Evolutionary conservation across 2,888 invertebrate genomes (phyloP), one percentile per base, ranked within the genome.

Genomic region (Chalcis sispes): DNA sequence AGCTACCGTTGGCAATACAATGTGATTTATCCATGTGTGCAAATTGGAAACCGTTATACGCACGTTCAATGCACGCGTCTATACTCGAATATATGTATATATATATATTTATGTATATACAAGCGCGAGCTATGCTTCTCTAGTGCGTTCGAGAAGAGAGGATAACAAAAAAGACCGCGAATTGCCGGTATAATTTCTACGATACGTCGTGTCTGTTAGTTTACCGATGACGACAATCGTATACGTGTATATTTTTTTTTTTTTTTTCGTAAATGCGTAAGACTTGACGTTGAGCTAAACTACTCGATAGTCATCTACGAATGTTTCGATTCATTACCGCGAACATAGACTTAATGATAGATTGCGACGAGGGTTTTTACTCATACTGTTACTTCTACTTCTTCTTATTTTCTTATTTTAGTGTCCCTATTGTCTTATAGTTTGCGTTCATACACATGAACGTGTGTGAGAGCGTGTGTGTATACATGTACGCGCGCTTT

Each of bases 341-440:
- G 36, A n/a, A n/a, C n/a, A n/a, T 40, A 59, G 59, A 50, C 52
- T 62, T 29, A 25, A 29, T 40, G 56, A 70, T 71, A 46, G 23
- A 75, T 65, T 25, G 58, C 70, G 15, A 52, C 32, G 40, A 71
- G 64, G 40, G 40, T 56, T 64, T 62, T 58, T 58, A 42, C 13
- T 42, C 15, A 2, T 42, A 42, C 3, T 3, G 32, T 32, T 4
- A 2, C 42, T n/a, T n/a, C n/a, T n/a, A 36, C 69, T 69, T 62
- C 56, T 52, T 67, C 20, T 52, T 8, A 48, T 70, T 46, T 27
- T n/a, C n/a, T 59, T n/a, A n/a, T 32, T 69, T 40, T 50, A 15
- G 7, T 25, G 50, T 27, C 25, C 50, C 48, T 75, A 70, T 75
- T 65, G 59, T 75, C 70, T 70, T 65, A n/a, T n/a, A n/a, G n/a